A percentile compares a stretch with the other conserved stretches of the same genome.
Conservation (phyloP, 2,113 vertebrate genomes). For the Phrynosoma platyrhinos region DNA sequence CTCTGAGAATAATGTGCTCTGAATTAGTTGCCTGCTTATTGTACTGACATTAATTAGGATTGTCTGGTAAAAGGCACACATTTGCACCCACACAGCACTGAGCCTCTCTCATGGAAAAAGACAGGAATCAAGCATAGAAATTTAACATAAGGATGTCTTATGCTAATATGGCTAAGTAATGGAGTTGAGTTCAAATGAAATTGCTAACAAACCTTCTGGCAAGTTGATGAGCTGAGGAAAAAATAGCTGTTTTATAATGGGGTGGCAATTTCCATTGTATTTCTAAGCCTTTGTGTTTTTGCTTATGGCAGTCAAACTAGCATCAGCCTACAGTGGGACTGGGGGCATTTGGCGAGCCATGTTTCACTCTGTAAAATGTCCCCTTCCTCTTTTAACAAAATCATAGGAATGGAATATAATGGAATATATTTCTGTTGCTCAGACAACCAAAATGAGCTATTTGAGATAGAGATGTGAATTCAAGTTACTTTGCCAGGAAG, state of each 20-base stretch:
- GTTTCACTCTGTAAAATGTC: too few relatives aligned
- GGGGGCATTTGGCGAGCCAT: too few relatives aligned
- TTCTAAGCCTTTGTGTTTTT: too few relatives aligned
- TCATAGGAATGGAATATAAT: too few relatives aligned
- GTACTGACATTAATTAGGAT: neutral
- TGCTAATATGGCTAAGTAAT: neutral
- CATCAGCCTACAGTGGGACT: too few relatives aligned
- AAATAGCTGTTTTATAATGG: neutral
- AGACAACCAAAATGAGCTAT: too few relatives aligned
- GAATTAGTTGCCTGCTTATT: neutral
- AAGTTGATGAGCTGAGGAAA: neutral
- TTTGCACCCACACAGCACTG: neutral
- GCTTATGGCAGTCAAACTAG: too few relatives aligned
- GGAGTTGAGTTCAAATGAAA: neutral
- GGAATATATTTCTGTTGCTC: too few relatives aligned
- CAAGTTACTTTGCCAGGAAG: too few relatives aligned
- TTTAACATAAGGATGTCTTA: neutral
- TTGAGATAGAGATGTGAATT: too few relatives aligned
- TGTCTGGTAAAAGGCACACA: neutral
- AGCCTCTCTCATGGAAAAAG: neutral
- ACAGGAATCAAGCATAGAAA: neutral
- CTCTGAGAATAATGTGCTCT: neutral
- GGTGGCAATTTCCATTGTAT: too few relatives aligned
- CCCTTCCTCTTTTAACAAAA: too few relatives aligned
- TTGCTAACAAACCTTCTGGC: neutral